These are phyloP conservation scores for Tilapia sparmanii DNA, from an alignment of 2,113 vertebrate species.

Conservation along the genomic window DNA sequence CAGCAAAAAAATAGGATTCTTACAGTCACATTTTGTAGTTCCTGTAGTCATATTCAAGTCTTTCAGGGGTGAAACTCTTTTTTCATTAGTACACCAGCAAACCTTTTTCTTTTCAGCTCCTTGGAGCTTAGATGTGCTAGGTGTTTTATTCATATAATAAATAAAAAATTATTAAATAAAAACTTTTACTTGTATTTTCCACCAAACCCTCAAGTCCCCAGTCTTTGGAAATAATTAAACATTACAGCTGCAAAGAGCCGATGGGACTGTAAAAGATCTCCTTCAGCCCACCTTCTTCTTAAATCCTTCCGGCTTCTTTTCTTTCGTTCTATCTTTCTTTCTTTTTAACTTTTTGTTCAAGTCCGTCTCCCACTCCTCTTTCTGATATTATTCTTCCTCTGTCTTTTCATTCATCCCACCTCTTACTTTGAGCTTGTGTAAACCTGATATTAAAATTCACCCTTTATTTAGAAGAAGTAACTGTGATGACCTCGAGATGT, in stretches of 20 bases:
- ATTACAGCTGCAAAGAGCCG: not conserved
- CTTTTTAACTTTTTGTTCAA: not conserved
- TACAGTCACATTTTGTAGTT: not conserved
- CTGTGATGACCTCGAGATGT: not conserved
- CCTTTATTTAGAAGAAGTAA: not conserved
- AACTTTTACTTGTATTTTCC: slow-evolving; percentile 10
- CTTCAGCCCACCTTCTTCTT: not conserved
- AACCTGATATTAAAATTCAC: slow-evolving; percentile 25
- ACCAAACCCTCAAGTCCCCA: not conserved
- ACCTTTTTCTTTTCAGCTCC: not conserved
- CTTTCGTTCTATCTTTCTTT: not conserved
- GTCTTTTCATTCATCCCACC: not conserved
- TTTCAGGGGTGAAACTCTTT: not conserved
- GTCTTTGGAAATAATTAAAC: slow-evolving; percentile 30
- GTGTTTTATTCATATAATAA: not conserved
- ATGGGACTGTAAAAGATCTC: slow-evolving; percentile 1
- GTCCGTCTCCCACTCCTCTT: not conserved
- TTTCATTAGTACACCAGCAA: not conserved
- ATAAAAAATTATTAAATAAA: not conserved
- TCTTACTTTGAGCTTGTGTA: not conserved
- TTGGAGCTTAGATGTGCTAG: not conserved
- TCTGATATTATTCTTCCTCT: not conserved
- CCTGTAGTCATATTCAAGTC: not conserved
- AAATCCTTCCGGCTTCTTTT: not conserved
- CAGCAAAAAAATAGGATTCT: not conserved